A percentile compares a stretch with the other conserved stretches of the same genome.
Evolutionary conservation across 2,888 invertebrate genomes (phyloP).

Genomic region (Agrotis segetum): DNA sequence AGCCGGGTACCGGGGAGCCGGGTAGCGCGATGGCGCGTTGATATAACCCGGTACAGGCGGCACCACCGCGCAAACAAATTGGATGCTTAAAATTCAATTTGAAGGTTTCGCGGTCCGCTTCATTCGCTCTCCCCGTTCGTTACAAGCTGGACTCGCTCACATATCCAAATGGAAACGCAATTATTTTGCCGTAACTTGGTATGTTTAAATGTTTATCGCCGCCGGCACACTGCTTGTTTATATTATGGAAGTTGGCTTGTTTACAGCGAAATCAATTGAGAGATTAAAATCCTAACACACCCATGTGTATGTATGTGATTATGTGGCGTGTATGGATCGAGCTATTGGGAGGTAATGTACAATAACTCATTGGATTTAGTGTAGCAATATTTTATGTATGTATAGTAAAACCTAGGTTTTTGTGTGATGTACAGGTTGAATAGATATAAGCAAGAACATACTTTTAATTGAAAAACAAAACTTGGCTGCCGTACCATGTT

Average conservation of each 20-base stretch:
- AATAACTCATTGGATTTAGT: not conserved
- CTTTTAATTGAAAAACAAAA: too few species aligned
- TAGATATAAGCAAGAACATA: too few species aligned
- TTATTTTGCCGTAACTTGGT: slow-evolving; percentile 83
- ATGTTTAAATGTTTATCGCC: slow-evolving; percentile 78
- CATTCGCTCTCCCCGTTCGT: slow-evolving; percentile 87
- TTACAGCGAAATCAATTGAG: slow-evolving; percentile 65
- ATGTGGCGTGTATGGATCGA: slow-evolving; percentile 1
- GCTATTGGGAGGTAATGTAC: not conserved
- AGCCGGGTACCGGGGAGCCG: slow-evolving; percentile 53
- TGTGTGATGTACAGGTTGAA: too few species aligned
- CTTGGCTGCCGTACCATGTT: too few species aligned
- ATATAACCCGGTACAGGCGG: slow-evolving; percentile 76
- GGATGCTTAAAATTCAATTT: slow-evolving; percentile 91
- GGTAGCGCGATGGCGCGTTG: slow-evolving; percentile 70
- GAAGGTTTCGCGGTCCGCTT: slow-evolving; percentile 90
- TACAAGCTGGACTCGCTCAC: slow-evolving; percentile 84
- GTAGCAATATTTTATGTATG: not conserved
- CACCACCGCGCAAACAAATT: slow-evolving; percentile 88
- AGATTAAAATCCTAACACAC: slow-evolving; percentile 61
- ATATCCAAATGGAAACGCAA: slow-evolving; percentile 85
- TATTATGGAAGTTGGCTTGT: slow-evolving; percentile 65
- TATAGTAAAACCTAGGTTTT: not conserved
- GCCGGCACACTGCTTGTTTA: slow-evolving; percentile 63
- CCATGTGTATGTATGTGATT: not conserved